Conservation (phyloP, 2,113 vertebrate genomes). For the Camelus bactrianus region DNA sequence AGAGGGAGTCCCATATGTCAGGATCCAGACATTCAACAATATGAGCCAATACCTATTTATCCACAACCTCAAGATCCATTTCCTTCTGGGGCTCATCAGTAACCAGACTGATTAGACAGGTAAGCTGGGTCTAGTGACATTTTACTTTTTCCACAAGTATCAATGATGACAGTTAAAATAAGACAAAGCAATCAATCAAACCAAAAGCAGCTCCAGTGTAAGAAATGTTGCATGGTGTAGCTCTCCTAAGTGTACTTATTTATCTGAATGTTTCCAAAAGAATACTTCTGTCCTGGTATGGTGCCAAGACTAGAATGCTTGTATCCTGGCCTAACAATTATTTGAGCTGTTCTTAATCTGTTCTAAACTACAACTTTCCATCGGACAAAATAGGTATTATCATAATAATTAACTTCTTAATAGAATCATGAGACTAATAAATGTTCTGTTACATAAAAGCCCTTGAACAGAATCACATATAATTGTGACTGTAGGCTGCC, state of each 20-base stretch:
- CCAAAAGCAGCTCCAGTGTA: neutral
- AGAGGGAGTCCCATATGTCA: fast-evolving
- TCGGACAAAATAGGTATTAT: neutral
- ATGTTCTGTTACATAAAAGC: neutral
- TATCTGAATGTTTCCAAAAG: neutral
- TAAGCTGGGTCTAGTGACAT: neutral
- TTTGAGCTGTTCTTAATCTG: neutral
- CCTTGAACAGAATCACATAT: neutral
- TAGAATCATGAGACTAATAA: neutral
- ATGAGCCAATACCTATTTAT: too few species aligned
- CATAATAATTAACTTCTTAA: neutral
- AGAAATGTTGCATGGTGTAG: neutral
- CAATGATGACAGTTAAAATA: neutral
- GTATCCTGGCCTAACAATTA: neutral
- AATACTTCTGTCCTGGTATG: neutral
- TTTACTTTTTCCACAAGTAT: neutral
- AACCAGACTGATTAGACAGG: neutral
- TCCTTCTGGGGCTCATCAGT: neutral
- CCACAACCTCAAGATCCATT: too few species aligned
- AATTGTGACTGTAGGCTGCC: neutral
- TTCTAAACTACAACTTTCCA: neutral
- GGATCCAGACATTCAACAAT: too few species aligned
- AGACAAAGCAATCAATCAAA: neutral
- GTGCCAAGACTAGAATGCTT: neutral
- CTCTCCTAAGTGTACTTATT: neutral